Evolutionary conservation across 2,113 vertebrate genomes (phyloP).

Genomic region (Mellivora capensis): DNA sequence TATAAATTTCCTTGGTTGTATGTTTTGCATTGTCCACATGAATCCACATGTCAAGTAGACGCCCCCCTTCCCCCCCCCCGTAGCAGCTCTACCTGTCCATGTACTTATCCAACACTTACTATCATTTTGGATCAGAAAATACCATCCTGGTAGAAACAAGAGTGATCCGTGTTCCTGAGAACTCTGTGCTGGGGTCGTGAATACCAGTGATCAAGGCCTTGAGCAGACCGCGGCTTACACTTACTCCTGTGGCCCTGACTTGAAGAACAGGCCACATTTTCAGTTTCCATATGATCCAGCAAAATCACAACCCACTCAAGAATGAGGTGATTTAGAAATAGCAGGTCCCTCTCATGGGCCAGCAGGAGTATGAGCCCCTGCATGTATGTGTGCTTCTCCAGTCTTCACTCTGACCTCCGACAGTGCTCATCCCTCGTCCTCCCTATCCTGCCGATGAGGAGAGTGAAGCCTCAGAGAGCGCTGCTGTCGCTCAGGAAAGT

Average conservation of each 20-base stretch:
- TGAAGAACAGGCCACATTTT: neutral
- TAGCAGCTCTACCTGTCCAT: neutral
- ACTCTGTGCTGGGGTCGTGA: neutral
- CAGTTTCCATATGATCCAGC: neutral
- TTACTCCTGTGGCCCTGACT: neutral
- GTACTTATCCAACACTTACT: neutral
- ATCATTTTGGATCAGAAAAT: neutral
- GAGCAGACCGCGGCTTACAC: neutral
- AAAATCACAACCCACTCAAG: neutral
- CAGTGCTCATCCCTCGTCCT: neutral
- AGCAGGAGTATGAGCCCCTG: neutral
- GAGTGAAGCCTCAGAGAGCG: neutral
- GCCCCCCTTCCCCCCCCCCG: no score
- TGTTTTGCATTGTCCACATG: neutral
- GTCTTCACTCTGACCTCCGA: neutral
- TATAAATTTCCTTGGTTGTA: no score
- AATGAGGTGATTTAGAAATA: neutral
- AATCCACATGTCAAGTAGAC: neutral
- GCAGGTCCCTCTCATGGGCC: neutral
- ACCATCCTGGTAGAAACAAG: neutral
- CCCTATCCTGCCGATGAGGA: neutral
- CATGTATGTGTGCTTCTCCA: neutral
- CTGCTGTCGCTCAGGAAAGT: neutral
- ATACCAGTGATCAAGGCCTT: rapidly evolving
- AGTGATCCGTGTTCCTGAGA: neutral